phyloP scores from a whole-genome alignment of 2,797 vertebrate species.

The Masticophis lateralis region DNA sequence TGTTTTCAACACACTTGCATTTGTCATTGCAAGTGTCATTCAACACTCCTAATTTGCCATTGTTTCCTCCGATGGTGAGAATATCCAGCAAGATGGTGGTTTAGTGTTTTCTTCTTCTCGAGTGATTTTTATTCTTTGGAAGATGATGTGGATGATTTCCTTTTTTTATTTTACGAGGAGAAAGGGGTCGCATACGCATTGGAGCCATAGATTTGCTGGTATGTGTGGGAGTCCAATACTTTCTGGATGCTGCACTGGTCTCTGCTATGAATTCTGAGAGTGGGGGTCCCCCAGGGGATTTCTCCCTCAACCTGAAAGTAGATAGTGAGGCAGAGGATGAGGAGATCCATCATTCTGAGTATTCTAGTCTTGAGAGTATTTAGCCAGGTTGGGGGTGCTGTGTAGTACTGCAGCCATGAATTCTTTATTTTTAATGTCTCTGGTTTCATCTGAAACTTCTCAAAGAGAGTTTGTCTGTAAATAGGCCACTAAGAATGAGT shows the following conservation, averaged over 20 bases:
- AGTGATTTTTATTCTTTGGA: not conserved
- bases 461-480: slow-evolving; percentile 22
- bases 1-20: not conserved
- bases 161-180: not conserved
- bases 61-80: not conserved
- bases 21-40: too few species aligned
- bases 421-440: not conserved
- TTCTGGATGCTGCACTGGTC: not conserved
- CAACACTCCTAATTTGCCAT: not conserved
- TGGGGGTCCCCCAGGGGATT: not conserved
- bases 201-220: not conserved
- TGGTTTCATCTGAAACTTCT: slow-evolving; percentile 13
- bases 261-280: not conserved
- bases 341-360: not conserved
- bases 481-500: slow-evolving; percentile 18
- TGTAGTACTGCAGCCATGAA: not conserved
- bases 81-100: not conserved
- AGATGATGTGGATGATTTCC: not conserved
- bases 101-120: not conserved
- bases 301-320: not conserved
- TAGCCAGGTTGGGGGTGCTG: not conserved
- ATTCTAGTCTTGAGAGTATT: not conserved
- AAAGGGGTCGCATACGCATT: not conserved
- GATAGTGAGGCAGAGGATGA: not conserved
- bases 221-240: not conserved